Evolutionary conservation across 2,797 vertebrate species (phyloP), one percentile per base, ranked within the genome.

Genomic region (Hirundo rustica): DNA sequence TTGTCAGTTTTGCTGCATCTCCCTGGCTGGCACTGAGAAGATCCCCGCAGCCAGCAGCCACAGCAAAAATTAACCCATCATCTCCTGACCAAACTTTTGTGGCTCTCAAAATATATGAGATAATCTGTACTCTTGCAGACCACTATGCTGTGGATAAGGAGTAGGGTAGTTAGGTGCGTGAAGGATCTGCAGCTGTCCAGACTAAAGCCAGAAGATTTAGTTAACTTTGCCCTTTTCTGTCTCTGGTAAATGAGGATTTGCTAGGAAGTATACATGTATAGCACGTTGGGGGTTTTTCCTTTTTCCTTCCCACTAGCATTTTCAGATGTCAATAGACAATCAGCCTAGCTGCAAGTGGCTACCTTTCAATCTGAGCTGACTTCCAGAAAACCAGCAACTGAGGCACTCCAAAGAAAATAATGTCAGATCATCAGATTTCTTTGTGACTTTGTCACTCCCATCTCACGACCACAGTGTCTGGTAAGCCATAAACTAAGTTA

Each of bases 241-340:
- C 44, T 55, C 57, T 71, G 22, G 30, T 67, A 77, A 62, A 67
- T 9, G 9, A 78, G 8, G 11, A 68, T 62, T 66, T 82, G 22
- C 21, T 34, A 76, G 22, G 30, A 66, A 66, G 10, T 14, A 4
- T 26, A 20, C 0, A 0, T 40, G 12, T 40, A 23, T 16, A 45
- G 68, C 16, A 44, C 2, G 0, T 10, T 67, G 1, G 3, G 26
- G 4, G 4, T 7, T 48, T 47, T 48, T 27, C 17, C 4, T 36
- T 84, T 58, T 77, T 16, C 13, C 62, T 78, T 32, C 27, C 32
- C 58, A 32, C 20, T 29, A 65, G 21, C 13, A 61, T 78, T 85
- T 86, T 82, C 40, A 55, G 34, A 42, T 58, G 40, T 48, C 55
- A 48, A 23, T 5, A 3, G 48, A 51, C 40, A 54, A 6, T 54